Evolutionary conservation across 37 sponge, comb jelly and placozoan genomes (phyloP).

Genomic region (Aphrocallistes beatrix): DNA sequence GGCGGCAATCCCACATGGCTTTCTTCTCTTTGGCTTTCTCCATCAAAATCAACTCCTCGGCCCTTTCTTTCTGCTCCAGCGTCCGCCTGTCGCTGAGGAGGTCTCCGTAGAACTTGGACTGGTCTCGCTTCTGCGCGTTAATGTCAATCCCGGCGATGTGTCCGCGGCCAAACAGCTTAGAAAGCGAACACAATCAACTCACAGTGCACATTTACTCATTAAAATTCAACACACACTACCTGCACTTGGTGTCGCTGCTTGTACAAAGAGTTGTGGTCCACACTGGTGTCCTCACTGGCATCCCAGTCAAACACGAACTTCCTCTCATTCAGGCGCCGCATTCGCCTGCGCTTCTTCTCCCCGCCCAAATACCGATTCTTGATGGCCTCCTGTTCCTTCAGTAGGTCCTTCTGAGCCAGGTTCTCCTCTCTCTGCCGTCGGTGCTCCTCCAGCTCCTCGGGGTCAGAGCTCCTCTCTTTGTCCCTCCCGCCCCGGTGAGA

Average conservation of each 20-base stretch:
- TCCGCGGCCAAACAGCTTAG: constrained; percentile 79
- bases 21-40: constrained; percentile 45
- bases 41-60: constrained; percentile 34
- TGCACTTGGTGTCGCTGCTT: constrained; percentile 74
- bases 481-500: background rate
- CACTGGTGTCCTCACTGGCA: constrained; percentile 74
- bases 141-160: constrained; percentile 93
- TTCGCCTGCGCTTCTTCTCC: constrained; percentile 58
- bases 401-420: constrained; percentile 45
- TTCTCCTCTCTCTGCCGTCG: constrained; percentile 35
- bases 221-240: constrained; percentile 15
- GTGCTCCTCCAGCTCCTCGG: constrained; percentile 31
- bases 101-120: constrained; percentile 76
- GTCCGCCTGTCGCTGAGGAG: constrained; percentile 75
- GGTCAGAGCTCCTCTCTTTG: background rate
- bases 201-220: background rate
- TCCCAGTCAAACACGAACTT: constrained; percentile 99
- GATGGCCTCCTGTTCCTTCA: constrained; percentile 68
- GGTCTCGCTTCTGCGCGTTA: constrained; percentile 80
- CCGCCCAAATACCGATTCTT: constrained; percentile 66
- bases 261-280: constrained; percentile 87
- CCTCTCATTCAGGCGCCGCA: constrained; percentile 67
- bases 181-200: background rate
- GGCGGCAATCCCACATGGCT: constrained; percentile 65
- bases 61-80: constrained; percentile 72